phyloP scores from a whole-genome alignment of 2,888 invertebrate species.

The Mythimna vitellina region DNA sequence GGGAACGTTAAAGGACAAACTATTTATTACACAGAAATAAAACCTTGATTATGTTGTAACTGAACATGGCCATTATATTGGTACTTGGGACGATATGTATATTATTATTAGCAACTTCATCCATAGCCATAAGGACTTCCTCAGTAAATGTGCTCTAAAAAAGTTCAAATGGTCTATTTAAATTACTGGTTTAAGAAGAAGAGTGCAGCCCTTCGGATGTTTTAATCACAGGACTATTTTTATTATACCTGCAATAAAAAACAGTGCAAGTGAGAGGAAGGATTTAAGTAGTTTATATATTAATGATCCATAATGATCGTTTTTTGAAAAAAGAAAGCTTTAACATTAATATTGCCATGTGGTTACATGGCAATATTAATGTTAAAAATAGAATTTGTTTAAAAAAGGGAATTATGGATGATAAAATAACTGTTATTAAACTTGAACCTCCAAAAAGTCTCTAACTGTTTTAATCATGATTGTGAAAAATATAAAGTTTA shows the following conservation, averaged over 20 bases:
- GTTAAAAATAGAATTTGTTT: not conserved
- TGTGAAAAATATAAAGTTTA: conserved; percentile 12
- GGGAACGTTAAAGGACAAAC: conserved; percentile 16
- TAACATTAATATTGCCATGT: no score
- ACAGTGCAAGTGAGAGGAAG: not conserved
- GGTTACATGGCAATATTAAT: not conserved
- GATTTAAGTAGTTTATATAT: not conserved
- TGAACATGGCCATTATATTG: conserved; percentile 9
- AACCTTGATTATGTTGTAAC: conserved; percentile 24
- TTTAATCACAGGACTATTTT: not conserved
- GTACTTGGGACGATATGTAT: not conserved
- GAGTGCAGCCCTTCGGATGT: not conserved
- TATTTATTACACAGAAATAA: conserved; percentile 30
- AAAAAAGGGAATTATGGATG: not conserved
- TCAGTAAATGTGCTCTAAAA: not conserved
- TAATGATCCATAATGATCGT: not conserved
- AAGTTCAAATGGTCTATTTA: not conserved
- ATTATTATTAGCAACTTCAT: conserved; percentile 2
- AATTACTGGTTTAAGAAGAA: not conserved
- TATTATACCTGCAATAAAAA: not conserved
- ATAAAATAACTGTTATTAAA: not conserved
- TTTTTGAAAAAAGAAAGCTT: not conserved
- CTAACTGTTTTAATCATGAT: not conserved
- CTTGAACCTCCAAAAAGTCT: not conserved
- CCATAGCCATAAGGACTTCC: not conserved